A percentile compares a stretch with the other conserved stretches of the same genome.
These are phyloP conservation scores for Apamea monoglypha DNA, from an alignment of 2,888 invertebrate genomes.

Conservation along the genomic window DNA sequence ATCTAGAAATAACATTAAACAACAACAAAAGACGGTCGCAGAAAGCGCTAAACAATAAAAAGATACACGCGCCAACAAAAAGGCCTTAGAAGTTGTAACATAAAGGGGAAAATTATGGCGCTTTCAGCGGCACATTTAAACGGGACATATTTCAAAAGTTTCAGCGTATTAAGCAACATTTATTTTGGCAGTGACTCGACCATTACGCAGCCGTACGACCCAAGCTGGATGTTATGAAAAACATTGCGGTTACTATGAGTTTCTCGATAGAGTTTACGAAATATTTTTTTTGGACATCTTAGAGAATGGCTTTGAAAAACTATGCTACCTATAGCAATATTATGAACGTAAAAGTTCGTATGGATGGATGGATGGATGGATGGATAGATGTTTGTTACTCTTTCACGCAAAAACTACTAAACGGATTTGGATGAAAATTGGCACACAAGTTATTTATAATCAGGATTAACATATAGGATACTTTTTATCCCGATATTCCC, in stretches of 20 bases:
- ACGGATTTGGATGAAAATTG: too few species aligned
- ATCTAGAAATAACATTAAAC: conserved; percentile 64
- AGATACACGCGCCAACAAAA: conserved; percentile 82
- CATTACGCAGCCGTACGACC: conserved; percentile 82
- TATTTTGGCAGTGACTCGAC: conserved; percentile 89
- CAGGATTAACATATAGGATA: too few species aligned
- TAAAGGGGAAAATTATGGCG: conserved; percentile 88
- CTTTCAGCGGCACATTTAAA: conserved; percentile 90
- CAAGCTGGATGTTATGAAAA: conserved; percentile 81
- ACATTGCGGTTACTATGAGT: conserved; percentile 75
- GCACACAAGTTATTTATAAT: too few species aligned
- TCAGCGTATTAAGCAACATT: conserved; percentile 90
- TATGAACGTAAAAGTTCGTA: too few species aligned
- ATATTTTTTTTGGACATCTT: background rate
- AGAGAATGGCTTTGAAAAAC: background rate
- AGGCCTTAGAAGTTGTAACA: conserved; percentile 82
- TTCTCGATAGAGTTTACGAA: conserved; percentile 30
- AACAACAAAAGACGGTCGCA: conserved; percentile 71
- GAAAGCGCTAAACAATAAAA: conserved; percentile 79
- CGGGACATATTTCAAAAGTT: conserved; percentile 90
- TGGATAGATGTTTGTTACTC: too few species aligned
- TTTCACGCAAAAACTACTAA: too few species aligned
- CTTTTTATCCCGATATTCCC: too few species aligned
- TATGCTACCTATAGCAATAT: too few species aligned
- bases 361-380: too few species aligned